phyloP scores from a whole-genome alignment of 2,797 vertebrate genomes.

The Paguma larvata region DNA sequence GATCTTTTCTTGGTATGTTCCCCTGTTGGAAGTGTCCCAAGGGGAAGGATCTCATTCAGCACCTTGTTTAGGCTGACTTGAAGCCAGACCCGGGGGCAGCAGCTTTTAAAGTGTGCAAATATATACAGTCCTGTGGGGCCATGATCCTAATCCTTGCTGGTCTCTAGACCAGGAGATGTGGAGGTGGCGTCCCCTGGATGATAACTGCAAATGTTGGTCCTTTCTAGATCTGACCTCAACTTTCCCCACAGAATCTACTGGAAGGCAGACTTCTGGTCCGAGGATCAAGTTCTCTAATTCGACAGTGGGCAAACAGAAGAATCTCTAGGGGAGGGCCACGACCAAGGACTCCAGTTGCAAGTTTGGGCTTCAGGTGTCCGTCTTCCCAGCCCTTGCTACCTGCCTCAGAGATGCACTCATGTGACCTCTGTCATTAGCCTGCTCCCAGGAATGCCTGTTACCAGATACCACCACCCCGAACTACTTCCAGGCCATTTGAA shows the following conservation, averaged over 20 bases:
- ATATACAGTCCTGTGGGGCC: neutral
- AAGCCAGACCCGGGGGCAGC: neutral
- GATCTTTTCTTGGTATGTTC: neutral
- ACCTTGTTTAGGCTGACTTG: neutral
- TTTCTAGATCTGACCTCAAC: neutral
- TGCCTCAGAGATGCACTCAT: neutral
- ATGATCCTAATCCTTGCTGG: neutral
- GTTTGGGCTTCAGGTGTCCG: neutral
- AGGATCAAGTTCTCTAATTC: neutral
- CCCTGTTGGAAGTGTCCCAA: neutral
- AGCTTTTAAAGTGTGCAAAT: neutral
- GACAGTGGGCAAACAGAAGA: neutral
- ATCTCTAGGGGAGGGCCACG: neutral
- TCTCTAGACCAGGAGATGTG: neutral
- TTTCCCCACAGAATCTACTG: neutral
- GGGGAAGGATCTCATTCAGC: neutral
- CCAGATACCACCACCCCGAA: neutral
- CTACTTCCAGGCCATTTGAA: constrained; percentile 43
- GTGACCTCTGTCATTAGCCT: neutral
- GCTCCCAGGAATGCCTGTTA: neutral
- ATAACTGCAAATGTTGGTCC: neutral
- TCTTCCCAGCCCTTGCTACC: neutral
- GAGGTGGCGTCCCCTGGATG: neutral
- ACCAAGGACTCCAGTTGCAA: neutral
- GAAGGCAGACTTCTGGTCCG: neutral